A percentile compares a stretch with the other conserved stretches of the same genome.
Evolutionary conservation across 1,140 invertebrate genomes (phyloP).

Genomic region (Gonatopus flavifemur): DNA sequence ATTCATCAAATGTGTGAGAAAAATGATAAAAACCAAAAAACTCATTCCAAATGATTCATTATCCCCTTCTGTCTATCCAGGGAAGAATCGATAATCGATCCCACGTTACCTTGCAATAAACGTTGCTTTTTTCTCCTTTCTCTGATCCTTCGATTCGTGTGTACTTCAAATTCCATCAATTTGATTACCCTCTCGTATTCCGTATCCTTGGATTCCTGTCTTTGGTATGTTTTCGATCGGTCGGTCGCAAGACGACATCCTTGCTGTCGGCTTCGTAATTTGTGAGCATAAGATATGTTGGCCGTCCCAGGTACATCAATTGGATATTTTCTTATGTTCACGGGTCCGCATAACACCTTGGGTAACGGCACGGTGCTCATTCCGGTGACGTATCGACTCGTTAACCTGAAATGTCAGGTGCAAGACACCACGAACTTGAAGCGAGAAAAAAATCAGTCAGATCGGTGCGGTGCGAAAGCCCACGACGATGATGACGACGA

Average conservation of each 20-base stretch:
- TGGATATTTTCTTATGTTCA: slow-evolving; percentile 9
- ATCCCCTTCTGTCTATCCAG: too few species aligned
- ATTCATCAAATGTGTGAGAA: too few species aligned
- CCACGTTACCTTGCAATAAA: slow-evolving; percentile 27
- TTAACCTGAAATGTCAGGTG: not conserved
- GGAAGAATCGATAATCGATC: too few species aligned
- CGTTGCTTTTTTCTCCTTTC: slow-evolving; percentile 21
- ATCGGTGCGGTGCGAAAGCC: too few species aligned
- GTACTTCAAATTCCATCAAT: slow-evolving; percentile 21
- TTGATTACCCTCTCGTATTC: slow-evolving; percentile 21
- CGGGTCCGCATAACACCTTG: slow-evolving; percentile 7
- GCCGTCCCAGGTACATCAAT: slow-evolving; percentile 18
- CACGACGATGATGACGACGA: too few species aligned
- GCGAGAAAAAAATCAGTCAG: too few species aligned
- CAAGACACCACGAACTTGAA: too few species aligned
- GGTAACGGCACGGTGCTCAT: slow-evolving; percentile 25
- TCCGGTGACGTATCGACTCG: not conserved
- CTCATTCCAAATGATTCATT: too few species aligned
- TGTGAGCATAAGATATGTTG: slow-evolving; percentile 27
- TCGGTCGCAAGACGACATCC: slow-evolving; percentile 1
- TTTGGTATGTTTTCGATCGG: slow-evolving; percentile 7
- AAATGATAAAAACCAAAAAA: too few species aligned
- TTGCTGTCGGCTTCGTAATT: slow-evolving; percentile 16
- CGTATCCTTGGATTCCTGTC: slow-evolving; percentile 2
- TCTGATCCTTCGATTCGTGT: slow-evolving; percentile 24